A percentile compares a stretch with the other conserved stretches of the same genome.
Conservation (phyloP, 2,113 vertebrate genomes). For the Tauraco erythrolophus region DNA sequence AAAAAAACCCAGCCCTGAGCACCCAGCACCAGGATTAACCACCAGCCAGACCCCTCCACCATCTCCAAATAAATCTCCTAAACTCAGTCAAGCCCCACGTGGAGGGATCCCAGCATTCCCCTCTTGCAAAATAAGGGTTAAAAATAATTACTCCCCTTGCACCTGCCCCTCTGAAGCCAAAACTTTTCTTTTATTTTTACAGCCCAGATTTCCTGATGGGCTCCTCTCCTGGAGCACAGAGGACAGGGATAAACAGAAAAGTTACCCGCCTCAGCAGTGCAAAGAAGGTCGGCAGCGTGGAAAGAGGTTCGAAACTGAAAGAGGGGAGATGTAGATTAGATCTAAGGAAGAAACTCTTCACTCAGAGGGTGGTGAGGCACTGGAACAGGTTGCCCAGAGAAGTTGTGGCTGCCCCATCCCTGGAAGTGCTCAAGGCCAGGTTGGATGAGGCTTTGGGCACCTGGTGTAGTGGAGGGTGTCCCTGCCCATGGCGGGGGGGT, state of each 20-base stretch:
- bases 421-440: too few species aligned
- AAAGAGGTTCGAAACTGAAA: too few species aligned
- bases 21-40: neutral
- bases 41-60: neutral
- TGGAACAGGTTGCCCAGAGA: too few species aligned
- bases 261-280: rapidly evolving
- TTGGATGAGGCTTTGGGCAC: too few species aligned
- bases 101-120: neutral
- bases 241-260: neutral
- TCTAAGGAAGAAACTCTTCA: too few species aligned
- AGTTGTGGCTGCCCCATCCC: too few species aligned
- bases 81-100: neutral
- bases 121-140: neutral
- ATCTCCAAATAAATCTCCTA: neutral
- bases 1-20: neutral
- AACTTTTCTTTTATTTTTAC: slow-evolving; percentile 2
- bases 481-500: too few species aligned
- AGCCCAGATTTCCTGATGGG: neutral
- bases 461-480: too few species aligned
- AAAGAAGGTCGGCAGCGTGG: neutral
- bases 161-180: neutral
- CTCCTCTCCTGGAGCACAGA: neutral
- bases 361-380: too few species aligned
- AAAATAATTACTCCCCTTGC: slow-evolving; percentile 14
- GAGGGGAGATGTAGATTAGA: too few species aligned